Percentiles rank a stretch among this genome's conserved stretches.
These are phyloP conservation scores for Acanthoscelides obtectus DNA, from an alignment of 2,888 invertebrate genomes.

Conservation along the genomic window DNA sequence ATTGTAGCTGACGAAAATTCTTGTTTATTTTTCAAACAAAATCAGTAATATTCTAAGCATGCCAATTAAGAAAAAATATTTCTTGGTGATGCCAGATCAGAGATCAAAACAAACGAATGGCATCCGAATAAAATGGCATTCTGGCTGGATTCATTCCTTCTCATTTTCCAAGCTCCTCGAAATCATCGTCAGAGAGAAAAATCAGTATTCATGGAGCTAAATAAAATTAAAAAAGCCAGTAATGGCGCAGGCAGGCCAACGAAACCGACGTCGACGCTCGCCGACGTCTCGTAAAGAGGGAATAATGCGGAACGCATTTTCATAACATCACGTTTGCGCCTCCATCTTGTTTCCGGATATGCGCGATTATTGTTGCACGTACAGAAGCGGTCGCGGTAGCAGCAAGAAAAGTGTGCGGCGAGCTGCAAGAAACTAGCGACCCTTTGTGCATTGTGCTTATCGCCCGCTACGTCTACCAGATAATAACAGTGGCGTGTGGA, in stretches of 20 bases:
- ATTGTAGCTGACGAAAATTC: no score
- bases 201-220: not conserved
- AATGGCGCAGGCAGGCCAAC: not conserved
- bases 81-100: not conserved
- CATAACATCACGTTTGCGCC: not conserved
- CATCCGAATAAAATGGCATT: not conserved
- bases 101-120: not conserved
- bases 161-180: not conserved
- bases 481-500: not conserved
- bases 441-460: not conserved
- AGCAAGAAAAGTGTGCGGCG: not conserved
- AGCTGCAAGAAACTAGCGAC: not conserved
- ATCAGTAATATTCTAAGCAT: no score
- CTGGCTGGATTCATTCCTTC: not conserved
- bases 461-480: not conserved
- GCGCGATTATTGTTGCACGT: not conserved
- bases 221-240: not conserved
- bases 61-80: no score
- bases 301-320: not conserved
- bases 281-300: not conserved
- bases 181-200: not conserved
- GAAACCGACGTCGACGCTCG: not conserved
- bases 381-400: not conserved
- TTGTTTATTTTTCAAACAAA: no score
- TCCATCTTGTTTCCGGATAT: not conserved